A percentile compares a stretch with the other conserved stretches of the same genome.
Conservation (phyloP, 1,140 invertebrate genomes). For the Hylaeus anthracinus region DNA sequence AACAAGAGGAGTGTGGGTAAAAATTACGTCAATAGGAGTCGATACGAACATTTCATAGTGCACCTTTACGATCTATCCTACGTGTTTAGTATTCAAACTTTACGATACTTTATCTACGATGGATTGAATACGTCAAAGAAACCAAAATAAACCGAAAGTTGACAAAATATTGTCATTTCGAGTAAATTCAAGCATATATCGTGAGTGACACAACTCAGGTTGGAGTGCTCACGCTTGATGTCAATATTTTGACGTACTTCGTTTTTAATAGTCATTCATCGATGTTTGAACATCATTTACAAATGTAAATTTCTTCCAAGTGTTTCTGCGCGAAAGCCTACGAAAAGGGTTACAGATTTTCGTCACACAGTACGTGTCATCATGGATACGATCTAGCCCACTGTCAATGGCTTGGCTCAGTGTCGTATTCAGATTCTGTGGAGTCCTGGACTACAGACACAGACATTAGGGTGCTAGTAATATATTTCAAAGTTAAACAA, state of each 20-base stretch:
- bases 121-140: too few species aligned
- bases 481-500: too few species aligned
- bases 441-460: too few species aligned
- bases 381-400: constrained; percentile 14
- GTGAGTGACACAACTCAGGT: neutral
- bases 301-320: too few species aligned
- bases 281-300: neutral
- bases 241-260: neutral
- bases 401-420: constrained; percentile 25
- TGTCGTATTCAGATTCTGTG: too few species aligned
- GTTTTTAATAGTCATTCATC: neutral
- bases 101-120: neutral
- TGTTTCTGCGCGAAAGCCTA: neutral
- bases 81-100: neutral
- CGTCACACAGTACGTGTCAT: too few species aligned
- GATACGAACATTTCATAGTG: constrained; percentile 16
- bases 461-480: too few species aligned
- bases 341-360: too few species aligned
- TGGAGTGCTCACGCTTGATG: neutral
- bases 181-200: neutral
- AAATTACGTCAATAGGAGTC: constrained; percentile 19
- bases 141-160: neutral
- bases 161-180: neutral
- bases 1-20: neutral
- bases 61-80: too few species aligned